A percentile compares a stretch with the other conserved stretches of the same genome.
phyloP scores from a whole-genome alignment of 2,888 invertebrate genomes.

The Hypomecis atomaria region DNA sequence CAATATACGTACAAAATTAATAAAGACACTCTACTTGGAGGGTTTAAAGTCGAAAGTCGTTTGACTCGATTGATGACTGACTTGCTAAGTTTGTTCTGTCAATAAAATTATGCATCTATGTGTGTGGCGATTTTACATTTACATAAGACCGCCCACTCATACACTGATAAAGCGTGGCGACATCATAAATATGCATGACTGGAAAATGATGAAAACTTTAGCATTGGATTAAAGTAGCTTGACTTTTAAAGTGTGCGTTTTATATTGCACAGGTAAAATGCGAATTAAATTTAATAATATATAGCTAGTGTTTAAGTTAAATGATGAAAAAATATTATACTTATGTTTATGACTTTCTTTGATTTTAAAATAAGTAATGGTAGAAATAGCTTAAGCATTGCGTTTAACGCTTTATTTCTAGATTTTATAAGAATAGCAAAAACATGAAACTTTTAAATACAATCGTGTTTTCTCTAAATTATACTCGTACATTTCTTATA shows the following conservation, averaged over 20 bases:
- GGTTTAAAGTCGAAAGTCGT: slow-evolving; percentile 14
- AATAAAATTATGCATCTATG: slow-evolving; percentile 49
- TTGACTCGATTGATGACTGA: slow-evolving; percentile 15
- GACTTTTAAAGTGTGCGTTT: slow-evolving; percentile 15
- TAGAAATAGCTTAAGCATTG: too few relatives aligned
- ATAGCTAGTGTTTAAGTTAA: too few relatives aligned
- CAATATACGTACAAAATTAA: slow-evolving; percentile 27
- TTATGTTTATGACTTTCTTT: too few relatives aligned
- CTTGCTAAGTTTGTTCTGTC: slow-evolving; percentile 37
- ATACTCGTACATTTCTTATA: too few relatives aligned
- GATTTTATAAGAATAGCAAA: too few relatives aligned
- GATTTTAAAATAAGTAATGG: too few relatives aligned
- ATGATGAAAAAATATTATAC: too few relatives aligned
- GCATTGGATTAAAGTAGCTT: slow-evolving; percentile 35
- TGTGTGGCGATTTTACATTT: slow-evolving; percentile 43
- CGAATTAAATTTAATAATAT: too few relatives aligned
- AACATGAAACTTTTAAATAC: too few relatives aligned
- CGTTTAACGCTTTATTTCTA: too few relatives aligned
- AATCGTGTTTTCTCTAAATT: too few relatives aligned
- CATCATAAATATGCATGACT: slow-evolving; percentile 42
- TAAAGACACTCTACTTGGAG: slow-evolving; percentile 4
- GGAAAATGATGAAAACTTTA: slow-evolving; percentile 35
- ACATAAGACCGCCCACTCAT: slow-evolving; percentile 43
- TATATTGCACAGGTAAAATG: background rate
- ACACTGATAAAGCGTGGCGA: slow-evolving; percentile 38